These are phyloP conservation scores for Acanthiza pusilla DNA, from an alignment of 2,797 vertebrate species.

Conservation along the genomic window DNA sequence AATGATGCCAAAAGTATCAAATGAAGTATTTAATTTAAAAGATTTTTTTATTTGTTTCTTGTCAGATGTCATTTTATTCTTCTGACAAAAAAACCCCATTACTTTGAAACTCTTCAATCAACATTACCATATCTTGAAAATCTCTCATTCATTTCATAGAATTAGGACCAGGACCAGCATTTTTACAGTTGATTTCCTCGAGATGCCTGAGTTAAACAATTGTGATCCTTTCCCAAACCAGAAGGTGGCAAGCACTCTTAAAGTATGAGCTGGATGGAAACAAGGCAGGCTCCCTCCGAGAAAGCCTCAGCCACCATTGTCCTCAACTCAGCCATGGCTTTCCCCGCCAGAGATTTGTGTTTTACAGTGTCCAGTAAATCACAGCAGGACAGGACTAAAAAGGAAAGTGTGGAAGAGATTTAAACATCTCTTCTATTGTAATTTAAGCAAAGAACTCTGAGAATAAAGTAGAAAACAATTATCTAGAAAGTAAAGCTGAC, in stretches of 20 bases:
- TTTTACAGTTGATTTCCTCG: not conserved
- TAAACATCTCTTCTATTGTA: not conserved
- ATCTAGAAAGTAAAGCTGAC: not conserved
- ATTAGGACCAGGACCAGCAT: not conserved
- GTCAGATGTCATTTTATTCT: not conserved
- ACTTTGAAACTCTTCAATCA: not conserved
- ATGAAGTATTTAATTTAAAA: not conserved
- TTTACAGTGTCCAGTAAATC: not conserved
- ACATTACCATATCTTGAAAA: not conserved
- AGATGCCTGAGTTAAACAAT: not conserved
- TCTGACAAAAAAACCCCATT: not conserved
- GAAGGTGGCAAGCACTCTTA: conserved; percentile 66
- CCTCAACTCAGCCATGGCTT: not conserved
- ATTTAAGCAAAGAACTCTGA: not conserved
- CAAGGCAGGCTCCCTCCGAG: not conserved
- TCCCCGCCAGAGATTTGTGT: not conserved
- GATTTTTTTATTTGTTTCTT: not conserved
- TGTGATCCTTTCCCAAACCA: conserved; percentile 46
- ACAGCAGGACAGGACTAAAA: not conserved
- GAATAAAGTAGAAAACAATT: not conserved
- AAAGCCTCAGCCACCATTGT: not conserved
- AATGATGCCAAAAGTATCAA: not conserved
- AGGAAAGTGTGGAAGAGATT: not conserved
- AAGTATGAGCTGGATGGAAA: not conserved
- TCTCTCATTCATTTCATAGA: not conserved